A percentile compares a stretch with the other conserved stretches of the same genome.
These are phyloP conservation scores for Xiphophorus maculatus DNA, from an alignment of 2,113 vertebrate genomes.

Conservation along the genomic window DNA sequence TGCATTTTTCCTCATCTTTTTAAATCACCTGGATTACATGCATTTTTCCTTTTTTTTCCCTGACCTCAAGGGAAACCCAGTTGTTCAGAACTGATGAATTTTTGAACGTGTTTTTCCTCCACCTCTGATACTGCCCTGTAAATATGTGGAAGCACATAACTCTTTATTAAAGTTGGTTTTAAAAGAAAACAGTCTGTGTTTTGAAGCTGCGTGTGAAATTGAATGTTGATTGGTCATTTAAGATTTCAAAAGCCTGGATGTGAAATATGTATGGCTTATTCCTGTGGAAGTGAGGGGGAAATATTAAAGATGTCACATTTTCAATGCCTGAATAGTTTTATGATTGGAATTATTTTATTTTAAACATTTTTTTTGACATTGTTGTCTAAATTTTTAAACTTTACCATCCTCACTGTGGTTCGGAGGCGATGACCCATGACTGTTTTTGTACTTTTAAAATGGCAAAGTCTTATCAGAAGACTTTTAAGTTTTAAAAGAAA, in stretches of 20 bases:
- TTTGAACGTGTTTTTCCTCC: conserved; percentile 34
- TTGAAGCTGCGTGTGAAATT: not conserved
- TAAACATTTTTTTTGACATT: no score
- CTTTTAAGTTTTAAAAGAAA: no score
- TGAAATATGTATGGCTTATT: not conserved
- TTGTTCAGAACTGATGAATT: conserved; percentile 33
- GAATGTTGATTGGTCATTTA: not conserved
- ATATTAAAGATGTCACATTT: not conserved
- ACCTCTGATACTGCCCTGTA: conserved; percentile 45
- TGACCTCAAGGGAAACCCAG: conserved; percentile 9
- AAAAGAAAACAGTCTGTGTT: conserved; percentile 15
- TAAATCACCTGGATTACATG: conserved; percentile 3
- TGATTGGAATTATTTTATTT: not conserved
- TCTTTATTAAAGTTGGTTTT: conserved; percentile 64
- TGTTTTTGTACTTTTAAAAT: no score
- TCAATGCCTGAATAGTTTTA: not conserved
- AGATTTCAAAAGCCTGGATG: not conserved
- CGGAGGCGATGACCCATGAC: no score
- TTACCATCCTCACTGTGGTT: no score
- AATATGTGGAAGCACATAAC: conserved; percentile 46
- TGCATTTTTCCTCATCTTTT: conserved; percentile 22
- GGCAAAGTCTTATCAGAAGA: no score
- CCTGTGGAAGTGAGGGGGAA: not conserved
- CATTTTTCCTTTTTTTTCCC: not conserved
- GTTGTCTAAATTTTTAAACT: no score